Evolutionary conservation across 2,888 invertebrate species (phyloP).

Genomic region (Meghimatium bilineatum): DNA sequence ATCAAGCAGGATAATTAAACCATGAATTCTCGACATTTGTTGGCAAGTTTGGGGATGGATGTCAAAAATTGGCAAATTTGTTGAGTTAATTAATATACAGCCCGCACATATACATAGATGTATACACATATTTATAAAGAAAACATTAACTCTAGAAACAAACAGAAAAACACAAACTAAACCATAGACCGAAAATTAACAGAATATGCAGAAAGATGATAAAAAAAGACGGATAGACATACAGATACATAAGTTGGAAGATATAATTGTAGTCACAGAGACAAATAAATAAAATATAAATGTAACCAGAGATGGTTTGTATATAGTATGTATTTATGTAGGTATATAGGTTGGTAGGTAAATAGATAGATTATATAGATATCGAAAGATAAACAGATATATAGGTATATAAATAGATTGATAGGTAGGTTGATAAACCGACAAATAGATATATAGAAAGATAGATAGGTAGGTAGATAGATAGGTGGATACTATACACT

Average conservation of each 20-base stretch:
- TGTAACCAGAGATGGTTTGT: not conserved
- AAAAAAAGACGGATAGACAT: not conserved
- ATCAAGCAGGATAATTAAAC: no score
- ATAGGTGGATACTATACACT: not conserved
- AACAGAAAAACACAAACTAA: not conserved
- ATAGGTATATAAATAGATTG: not conserved
- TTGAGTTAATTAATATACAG: no score
- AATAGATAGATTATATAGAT: not conserved
- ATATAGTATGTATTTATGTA: no score
- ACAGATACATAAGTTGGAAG: not conserved
- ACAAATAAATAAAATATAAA: not conserved
- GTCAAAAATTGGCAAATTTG: no score
- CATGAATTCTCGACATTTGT: no score
- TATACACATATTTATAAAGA: not conserved
- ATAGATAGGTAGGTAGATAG: constrained; percentile 4
- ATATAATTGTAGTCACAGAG: not conserved
- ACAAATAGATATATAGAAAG: not conserved
- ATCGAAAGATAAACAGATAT: not conserved
- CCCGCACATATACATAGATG: not conserved
- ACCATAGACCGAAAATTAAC: not conserved
- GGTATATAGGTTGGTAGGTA: not conserved
- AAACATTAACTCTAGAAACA: not conserved
- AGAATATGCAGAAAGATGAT: not conserved
- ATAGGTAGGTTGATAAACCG: not conserved
- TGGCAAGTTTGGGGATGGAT: no score